These are phyloP conservation scores for Cathartes aura DNA, from an alignment of 2,113 vertebrate species.

Conservation along the genomic window DNA sequence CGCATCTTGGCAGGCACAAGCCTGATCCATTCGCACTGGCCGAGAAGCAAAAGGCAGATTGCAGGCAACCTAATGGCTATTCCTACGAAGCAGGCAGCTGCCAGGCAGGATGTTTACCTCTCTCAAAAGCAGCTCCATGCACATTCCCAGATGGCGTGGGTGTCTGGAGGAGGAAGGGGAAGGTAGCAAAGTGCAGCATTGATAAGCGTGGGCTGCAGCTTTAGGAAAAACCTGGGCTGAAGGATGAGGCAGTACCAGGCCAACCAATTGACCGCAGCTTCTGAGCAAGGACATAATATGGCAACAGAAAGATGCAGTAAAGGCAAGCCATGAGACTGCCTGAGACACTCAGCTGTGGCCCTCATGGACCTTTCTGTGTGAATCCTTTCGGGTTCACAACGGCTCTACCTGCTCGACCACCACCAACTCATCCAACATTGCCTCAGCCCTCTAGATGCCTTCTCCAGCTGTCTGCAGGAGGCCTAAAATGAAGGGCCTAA, in stretches of 20 bases:
- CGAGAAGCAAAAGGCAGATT: background rate
- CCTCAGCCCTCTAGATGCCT: background rate
- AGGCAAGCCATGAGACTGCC: background rate
- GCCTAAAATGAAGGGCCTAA: background rate
- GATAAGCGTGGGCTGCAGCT: background rate
- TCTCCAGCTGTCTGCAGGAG: background rate
- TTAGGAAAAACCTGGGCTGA: background rate
- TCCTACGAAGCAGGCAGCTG: background rate
- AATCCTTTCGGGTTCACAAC: background rate
- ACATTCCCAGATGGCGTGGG: fast-evolving
- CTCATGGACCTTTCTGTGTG: background rate
- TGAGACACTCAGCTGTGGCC: background rate
- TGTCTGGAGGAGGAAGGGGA: background rate
- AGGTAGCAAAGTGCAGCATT: background rate
- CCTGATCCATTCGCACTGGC: background rate
- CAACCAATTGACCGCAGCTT: background rate
- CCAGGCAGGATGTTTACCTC: background rate
- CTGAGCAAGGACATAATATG: background rate
- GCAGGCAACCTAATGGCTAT: background rate
- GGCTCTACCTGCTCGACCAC: fast-evolving
- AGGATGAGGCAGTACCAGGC: background rate
- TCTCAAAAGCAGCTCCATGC: background rate
- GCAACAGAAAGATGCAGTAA: background rate
- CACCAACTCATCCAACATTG: background rate
- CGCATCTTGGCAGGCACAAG: background rate